Percentiles rank a stretch among this genome's conserved stretches.
These are phyloP conservation scores for Leucosticte australis DNA, from an alignment of 2,113 vertebrate genomes.

Conservation along the genomic window DNA sequence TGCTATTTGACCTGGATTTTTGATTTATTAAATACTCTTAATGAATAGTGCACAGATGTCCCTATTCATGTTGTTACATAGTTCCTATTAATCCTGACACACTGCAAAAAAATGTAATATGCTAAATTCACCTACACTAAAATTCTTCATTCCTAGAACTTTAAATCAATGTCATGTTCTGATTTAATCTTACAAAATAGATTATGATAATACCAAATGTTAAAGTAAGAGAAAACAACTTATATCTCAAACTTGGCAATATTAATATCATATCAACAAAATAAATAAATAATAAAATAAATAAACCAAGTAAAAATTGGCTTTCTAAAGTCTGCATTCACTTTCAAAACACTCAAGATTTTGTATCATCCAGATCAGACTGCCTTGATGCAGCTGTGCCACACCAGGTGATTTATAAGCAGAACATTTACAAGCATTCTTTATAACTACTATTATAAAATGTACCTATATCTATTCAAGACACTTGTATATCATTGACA, in stretches of 20 bases:
- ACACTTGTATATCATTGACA: background rate
- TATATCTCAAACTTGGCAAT: background rate
- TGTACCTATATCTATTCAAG: background rate
- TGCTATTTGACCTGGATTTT: slow-evolving; percentile 29
- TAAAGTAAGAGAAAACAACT: background rate
- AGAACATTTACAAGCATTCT: background rate
- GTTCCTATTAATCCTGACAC: background rate
- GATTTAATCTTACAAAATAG: background rate
- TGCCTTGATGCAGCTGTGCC: background rate
- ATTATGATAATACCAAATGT: background rate
- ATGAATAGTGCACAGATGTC: slow-evolving; percentile 13
- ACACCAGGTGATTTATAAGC: background rate
- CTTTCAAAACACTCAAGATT: background rate
- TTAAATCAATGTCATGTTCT: background rate
- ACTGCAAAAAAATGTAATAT: background rate
- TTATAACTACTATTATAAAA: slow-evolving; percentile 2
- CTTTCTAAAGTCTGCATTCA: background rate
- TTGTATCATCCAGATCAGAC: background rate
- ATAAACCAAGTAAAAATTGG: background rate
- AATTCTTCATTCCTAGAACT: slow-evolving; percentile 7
- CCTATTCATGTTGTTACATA: slow-evolving; percentile 18
- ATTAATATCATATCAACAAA: background rate
- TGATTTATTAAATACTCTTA: slow-evolving; percentile 53
- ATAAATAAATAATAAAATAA: too few species aligned
- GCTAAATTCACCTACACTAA: background rate